Base-by-base conservation (phyloP, 2,113 vertebrate genomes). In the Aythya baeri region DNA sequence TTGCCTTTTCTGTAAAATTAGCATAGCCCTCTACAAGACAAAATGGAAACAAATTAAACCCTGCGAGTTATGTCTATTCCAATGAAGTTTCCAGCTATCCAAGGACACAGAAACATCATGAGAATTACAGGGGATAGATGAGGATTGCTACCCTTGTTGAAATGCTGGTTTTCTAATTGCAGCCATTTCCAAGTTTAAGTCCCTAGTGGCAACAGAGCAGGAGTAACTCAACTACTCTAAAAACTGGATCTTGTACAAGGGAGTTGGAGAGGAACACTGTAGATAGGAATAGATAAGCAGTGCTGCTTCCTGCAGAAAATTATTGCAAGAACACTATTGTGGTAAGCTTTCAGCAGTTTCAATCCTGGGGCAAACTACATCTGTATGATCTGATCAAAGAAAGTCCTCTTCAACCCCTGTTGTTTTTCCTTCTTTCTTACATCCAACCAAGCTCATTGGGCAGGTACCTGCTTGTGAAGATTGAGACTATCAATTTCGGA, bases 401-500 rank as follows among this genome's bases (percentile, higher is more conserved):
- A 88, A 88, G 34, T 27, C 17, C 26, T 87, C 61, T 38, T 62
- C 83, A 80, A 34, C 36, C 61, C 52, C 58, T 16, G 11, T 4
- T 49, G 27, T 49, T 74, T 65, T 34, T 54, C 52, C 66, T 88
- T 34, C 26, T 49, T 61, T 63, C 61, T 66, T 59, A 50, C 27
- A 88, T 23, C 66, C 59, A 62, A 4, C 13, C 70, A 89, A 73
- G 82, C 31, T 61, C 31, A 11, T 15, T 23, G 36, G 84, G 46
- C 74, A 90, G 29, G 43, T 96, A 99, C 99, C 99, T 99, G 99
- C 95, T 99, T 99, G 97, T 99, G 99, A 74, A 99, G 98, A 63
- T 97, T 99, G 76, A 99, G 98, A 55, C 98, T 97, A 54, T 99
- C 99, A 0, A 99, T 99, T 98, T 99, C 99, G 5, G 99, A 99